Percentiles rank a stretch among this genome's conserved stretches.
These are phyloP conservation scores for Sminthurides aquaticus DNA, from an alignment of 2,888 invertebrate genomes.

Conservation along the genomic window DNA sequence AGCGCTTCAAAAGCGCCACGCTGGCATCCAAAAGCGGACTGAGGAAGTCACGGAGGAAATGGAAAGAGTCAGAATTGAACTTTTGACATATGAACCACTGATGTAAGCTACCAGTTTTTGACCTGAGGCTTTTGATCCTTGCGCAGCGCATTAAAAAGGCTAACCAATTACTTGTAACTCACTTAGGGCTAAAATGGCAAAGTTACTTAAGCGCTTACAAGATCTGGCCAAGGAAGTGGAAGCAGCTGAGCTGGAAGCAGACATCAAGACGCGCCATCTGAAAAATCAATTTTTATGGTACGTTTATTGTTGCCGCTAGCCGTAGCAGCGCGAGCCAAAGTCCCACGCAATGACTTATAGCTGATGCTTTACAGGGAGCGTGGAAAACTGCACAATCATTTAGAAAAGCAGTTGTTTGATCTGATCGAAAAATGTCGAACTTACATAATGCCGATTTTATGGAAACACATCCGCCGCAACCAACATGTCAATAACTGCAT, in stretches of 20 bases:
- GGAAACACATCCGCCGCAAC: constrained; percentile 33
- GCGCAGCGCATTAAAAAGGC: too few relatives aligned
- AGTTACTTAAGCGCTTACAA: constrained; percentile 29
- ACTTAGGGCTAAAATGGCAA: constrained; percentile 32
- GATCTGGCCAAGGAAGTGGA: constrained; percentile 35
- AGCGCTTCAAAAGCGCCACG: constrained; percentile 28
- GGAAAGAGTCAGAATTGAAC: constrained; percentile 24
- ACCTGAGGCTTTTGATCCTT: neutral
- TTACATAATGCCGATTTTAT: constrained; percentile 39
- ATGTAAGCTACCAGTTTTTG: constrained; percentile 30
- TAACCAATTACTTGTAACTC: neutral
- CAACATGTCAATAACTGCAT: constrained; percentile 30
- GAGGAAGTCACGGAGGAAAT: constrained; percentile 28
- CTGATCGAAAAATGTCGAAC: constrained; percentile 33
- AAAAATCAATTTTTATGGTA: constrained; percentile 40
- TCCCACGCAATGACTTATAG: too few relatives aligned
- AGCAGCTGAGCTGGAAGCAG: constrained; percentile 36
- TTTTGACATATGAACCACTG: constrained; percentile 34
- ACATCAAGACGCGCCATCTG: constrained; percentile 38
- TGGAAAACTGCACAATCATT: constrained; percentile 35
- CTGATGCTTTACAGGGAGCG: constrained; percentile 29
- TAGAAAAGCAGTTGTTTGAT: constrained; percentile 35
- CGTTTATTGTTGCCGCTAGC: neutral
- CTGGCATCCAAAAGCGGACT: constrained; percentile 23
- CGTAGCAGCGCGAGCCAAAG: neutral